Base-by-base conservation (phyloP, 64 coral and sea anemone genomes). In the Hydrozoanthus tunicans region DNA sequence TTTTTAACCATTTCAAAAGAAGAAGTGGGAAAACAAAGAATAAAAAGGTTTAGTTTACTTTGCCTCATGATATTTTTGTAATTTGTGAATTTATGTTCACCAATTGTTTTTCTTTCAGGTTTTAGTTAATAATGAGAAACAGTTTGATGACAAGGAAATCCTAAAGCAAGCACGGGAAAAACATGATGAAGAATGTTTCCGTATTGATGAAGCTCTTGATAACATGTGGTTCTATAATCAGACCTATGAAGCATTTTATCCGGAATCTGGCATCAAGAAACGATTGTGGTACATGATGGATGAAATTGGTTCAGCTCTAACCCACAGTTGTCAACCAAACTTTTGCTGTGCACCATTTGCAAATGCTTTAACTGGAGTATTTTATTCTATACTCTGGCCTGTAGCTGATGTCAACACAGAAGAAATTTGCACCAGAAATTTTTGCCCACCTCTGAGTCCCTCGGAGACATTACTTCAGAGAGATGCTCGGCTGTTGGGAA, bases 161-260 rank as follows among this genome's bases (percentile, higher is more conserved):
- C 90, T 80, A 61, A 77, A 96, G 71, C 86, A 83, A 91, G 82
- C 92, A 56, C 91, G 76, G 57, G 64, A 89, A 7, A 92, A 92
- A 64, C 71, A 89, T 54, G 89, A 94, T 51, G 53, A 89, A 53
- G 62, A 54, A 23, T 62, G 51, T 55, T 85, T 83, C 52, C 56
- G 89, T 24, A 60, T 89, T 58, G 15, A 65, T 60, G 77, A 79
- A 43, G 92, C 82, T 9, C 78, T 96, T 10, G 79, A 94, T 6
- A 90, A 58, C 70, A 96, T 96, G 95, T 96, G 95, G 95, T 91
- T 83, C 54, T 94, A 89, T 56, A 96, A 96, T 62, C 95, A 96
- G 81, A 96, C 92, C 5, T 96, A 96, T 15, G 89, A 94, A 78
- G 84, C 69, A 62, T 92, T 96, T 56, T 73, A 65, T 26, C 78